Conservation (phyloP, 2,888 invertebrate species). For the Volucella inanis region DNA sequence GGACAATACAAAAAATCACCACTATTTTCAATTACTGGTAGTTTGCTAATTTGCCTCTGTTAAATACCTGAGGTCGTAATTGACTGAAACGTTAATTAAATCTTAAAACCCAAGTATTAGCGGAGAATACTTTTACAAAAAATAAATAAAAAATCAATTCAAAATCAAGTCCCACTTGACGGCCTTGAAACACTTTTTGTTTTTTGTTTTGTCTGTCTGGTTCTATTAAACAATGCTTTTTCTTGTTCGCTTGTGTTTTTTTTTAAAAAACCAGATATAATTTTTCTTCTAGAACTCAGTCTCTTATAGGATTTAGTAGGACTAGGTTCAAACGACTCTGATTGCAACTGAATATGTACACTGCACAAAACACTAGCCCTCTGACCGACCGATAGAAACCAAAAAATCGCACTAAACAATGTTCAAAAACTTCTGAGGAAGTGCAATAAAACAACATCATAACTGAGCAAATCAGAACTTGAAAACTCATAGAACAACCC, state of each 20-base stretch:
- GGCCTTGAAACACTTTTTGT: constrained; percentile 53
- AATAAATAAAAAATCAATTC: constrained; percentile 1
- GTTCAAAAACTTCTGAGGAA: neutral
- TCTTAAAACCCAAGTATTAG: constrained; percentile 18
- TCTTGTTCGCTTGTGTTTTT: constrained; percentile 11
- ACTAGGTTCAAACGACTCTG: too few relatives aligned
- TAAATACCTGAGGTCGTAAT: constrained; percentile 17
- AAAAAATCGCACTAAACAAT: constrained; percentile 36
- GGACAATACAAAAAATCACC: neutral
- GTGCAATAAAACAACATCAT: neutral
- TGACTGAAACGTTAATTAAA: constrained; percentile 42
- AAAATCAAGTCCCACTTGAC: constrained; percentile 47
- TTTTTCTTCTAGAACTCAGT: too few relatives aligned
- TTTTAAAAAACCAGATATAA: neutral
- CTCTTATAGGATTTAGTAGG: too few relatives aligned
- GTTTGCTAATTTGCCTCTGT: constrained; percentile 5
- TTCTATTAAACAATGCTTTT: constrained; percentile 36
- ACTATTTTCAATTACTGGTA: constrained; percentile 14
- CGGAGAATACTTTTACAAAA: constrained; percentile 34
- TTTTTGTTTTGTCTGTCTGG: neutral
- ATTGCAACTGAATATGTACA: too few relatives aligned
- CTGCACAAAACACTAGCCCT: too few relatives aligned
- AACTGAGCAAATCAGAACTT: neutral
- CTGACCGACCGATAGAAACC: neutral
- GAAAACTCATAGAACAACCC: constrained; percentile 2